Conservation (phyloP, 1,140 invertebrate species). For the Listronotus bonariensis region DNA sequence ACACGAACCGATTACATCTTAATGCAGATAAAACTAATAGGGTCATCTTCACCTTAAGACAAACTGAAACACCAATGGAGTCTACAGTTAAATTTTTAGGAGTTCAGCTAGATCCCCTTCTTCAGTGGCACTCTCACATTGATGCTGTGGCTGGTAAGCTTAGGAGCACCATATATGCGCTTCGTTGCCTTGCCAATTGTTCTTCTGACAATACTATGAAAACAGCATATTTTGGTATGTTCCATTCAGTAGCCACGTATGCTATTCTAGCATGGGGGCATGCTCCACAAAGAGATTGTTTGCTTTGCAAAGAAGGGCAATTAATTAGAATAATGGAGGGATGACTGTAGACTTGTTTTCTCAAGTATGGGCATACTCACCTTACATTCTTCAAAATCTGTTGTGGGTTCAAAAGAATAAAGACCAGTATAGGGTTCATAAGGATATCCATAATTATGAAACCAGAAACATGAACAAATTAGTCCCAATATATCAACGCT, state of each 20-base stretch:
- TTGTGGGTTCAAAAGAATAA: no score
- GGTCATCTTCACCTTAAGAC: not conserved
- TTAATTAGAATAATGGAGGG: no score
- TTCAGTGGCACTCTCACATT: slow-evolving; percentile 1
- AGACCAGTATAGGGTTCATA: no score
- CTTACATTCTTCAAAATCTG: no score
- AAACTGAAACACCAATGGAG: not conserved
- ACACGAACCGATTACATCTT: not conserved
- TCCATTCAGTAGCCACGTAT: not conserved
- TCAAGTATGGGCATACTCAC: no score
- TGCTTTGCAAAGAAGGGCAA: no score
- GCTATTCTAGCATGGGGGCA: no score
- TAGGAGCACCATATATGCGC: not conserved
- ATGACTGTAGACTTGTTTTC: no score
- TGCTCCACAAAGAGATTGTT: no score
- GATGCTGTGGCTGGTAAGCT: not conserved
- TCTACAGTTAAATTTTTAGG: not conserved
- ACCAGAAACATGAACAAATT: no score
- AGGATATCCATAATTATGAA: no score
- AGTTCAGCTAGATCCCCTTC: not conserved
- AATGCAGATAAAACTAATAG: slow-evolving; percentile 1
- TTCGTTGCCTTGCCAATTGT: not conserved
- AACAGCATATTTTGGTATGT: not conserved
- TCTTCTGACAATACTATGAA: not conserved
- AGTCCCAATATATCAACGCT: no score